Conservation (phyloP, 2,888 invertebrate genomes). For the Syrphus vitripennis region DNA sequence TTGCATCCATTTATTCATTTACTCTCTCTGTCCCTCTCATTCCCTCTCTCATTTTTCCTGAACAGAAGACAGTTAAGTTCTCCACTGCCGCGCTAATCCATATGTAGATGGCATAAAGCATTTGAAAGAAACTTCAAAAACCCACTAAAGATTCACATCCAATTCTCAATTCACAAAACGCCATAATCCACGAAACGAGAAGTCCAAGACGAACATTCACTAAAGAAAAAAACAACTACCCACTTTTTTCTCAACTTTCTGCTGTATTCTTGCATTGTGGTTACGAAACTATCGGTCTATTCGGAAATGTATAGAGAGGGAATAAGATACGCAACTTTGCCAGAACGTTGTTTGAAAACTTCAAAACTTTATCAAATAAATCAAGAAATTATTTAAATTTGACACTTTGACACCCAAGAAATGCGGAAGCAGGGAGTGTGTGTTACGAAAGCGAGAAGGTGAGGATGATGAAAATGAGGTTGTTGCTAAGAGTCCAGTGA, state of each 20-base stretch:
- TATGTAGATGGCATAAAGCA: background rate
- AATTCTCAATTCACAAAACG: constrained; percentile 56
- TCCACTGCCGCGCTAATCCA: background rate
- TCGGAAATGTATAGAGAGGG: background rate
- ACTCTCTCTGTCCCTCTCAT: background rate
- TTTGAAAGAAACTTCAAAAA: constrained; percentile 59
- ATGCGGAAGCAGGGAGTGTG: background rate
- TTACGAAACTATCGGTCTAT: background rate
- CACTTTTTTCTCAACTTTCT: background rate
- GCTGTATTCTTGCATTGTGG: constrained; percentile 55
- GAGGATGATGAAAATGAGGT: background rate
- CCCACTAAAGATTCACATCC: constrained; percentile 52
- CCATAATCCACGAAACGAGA: background rate
- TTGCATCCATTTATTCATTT: constrained; percentile 4
- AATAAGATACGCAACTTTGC: constrained; percentile 5
- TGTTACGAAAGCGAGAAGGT: background rate
- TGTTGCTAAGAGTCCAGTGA: no score
- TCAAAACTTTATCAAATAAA: constrained; percentile 79
- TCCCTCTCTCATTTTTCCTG: background rate
- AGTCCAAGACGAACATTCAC: background rate
- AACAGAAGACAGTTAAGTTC: background rate
- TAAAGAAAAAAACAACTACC: background rate
- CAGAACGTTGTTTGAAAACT: constrained; percentile 46
- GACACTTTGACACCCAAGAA: constrained; percentile 74
- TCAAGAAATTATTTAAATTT: constrained; percentile 81